Percentiles rank a stretch among this genome's conserved stretches.
phyloP scores from a whole-genome alignment of 2,113 vertebrate species.

The Spermophilus dauricus region DNA sequence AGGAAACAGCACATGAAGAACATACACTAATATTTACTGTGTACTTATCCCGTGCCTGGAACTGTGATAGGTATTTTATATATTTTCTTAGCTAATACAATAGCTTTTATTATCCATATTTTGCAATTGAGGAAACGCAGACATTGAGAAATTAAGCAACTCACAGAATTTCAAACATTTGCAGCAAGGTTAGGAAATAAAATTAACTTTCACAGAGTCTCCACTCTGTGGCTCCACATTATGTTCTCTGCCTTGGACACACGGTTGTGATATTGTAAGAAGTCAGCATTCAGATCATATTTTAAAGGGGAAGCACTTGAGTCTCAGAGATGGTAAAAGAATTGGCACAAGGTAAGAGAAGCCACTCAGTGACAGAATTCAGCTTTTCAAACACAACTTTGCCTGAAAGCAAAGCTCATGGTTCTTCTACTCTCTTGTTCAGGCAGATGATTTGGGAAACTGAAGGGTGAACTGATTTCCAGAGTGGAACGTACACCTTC shows the following conservation, averaged over 20 bases:
- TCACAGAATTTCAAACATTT: background rate
- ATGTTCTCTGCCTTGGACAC: background rate
- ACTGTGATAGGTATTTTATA: background rate
- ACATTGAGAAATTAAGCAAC: background rate
- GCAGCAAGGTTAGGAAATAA: background rate
- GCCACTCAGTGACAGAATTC: background rate
- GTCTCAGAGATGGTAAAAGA: background rate
- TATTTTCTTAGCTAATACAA: background rate
- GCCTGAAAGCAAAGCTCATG: background rate
- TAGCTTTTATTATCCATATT: constrained; percentile 11
- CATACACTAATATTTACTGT: background rate
- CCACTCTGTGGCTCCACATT: background rate
- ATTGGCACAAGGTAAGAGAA: background rate
- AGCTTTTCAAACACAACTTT: background rate
- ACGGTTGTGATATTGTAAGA: background rate
- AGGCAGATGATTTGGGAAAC: background rate
- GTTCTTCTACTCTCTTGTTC: background rate
- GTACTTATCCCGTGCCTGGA: background rate
- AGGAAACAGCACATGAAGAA: background rate
- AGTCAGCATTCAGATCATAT: background rate
- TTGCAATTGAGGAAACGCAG: background rate
- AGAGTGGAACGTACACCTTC: background rate
- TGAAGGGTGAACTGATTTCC: background rate
- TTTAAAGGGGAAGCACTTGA: background rate
- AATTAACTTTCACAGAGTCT: background rate